A percentile compares a stretch with the other conserved stretches of the same genome.
Conservation (phyloP, 2,113 vertebrate species). For the Amphilophus citrinellus region DNA sequence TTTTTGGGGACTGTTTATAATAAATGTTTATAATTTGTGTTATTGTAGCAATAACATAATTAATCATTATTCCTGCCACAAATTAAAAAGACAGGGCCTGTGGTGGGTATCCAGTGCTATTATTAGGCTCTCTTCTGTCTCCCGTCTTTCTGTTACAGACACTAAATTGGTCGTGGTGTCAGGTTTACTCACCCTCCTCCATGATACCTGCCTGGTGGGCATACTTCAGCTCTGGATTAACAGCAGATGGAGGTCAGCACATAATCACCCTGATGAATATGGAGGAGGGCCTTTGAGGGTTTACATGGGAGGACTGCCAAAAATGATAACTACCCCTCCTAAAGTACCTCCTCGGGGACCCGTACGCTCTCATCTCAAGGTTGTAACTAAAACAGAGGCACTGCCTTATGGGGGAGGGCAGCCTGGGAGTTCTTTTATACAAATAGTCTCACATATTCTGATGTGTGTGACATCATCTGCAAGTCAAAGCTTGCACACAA, state of each 20-base stretch:
- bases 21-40: too few relatives aligned
- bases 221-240: slow-evolving; percentile 58
- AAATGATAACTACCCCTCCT: slow-evolving; percentile 66
- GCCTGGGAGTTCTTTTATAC: not conserved
- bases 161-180: slow-evolving; percentile 61
- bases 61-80: not conserved
- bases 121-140: not conserved
- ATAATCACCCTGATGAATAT: slow-evolving; percentile 77
- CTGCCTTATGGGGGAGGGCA: not conserved
- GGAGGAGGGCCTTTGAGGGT: slow-evolving; percentile 63
- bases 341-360: slow-evolving; percentile 29
- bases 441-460: not conserved
- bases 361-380: slow-evolving; percentile 54
- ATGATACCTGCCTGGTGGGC: slow-evolving; percentile 46
- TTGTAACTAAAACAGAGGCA: slow-evolving; percentile 41
- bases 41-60: too few relatives aligned
- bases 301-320: slow-evolving; percentile 62
- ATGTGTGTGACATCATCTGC: not conserved
- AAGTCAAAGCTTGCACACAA: not conserved
- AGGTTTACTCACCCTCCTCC: slow-evolving; percentile 32
- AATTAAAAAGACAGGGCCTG: not conserved
- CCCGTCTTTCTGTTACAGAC: slow-evolving; percentile 29
- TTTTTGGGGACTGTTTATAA: too few relatives aligned
- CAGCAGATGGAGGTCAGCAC: slow-evolving; percentile 58
- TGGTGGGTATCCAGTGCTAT: not conserved